A percentile compares a stretch with the other conserved stretches of the same genome.
Evolutionary conservation across 1,140 invertebrate genomes (phyloP).

Genomic region (Drosophila ironensis): DNA sequence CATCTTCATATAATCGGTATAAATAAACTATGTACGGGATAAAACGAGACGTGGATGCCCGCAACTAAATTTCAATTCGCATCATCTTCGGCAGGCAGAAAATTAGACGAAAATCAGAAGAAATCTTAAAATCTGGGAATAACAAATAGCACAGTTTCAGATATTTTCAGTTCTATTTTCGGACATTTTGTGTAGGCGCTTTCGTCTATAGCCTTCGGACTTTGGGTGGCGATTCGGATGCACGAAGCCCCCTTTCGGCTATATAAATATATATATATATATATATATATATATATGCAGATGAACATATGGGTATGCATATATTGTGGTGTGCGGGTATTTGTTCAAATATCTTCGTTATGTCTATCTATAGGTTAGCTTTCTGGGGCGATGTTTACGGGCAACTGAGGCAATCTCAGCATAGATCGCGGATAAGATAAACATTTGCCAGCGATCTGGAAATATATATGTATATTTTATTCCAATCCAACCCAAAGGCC

Average conservation of each 20-base stretch:
- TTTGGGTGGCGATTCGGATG: constrained; percentile 27
- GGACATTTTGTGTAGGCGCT: constrained; percentile 64
- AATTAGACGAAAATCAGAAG: constrained; percentile 19
- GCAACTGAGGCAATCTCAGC: constrained; percentile 30
- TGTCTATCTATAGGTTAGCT: constrained; percentile 44
- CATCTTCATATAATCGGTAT: no score
- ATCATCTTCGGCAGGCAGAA: constrained; percentile 49
- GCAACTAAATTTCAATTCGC: constrained; percentile 71
- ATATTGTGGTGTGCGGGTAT: no score
- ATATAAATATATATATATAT: constrained; percentile 8
- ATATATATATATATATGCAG: constrained; percentile 11
- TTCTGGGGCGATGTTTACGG: constrained; percentile 41
- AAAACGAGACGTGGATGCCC: constrained; percentile 46
- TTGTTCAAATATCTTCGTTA: constrained; percentile 26
- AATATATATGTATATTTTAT: constrained; percentile 27
- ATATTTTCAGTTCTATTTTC: constrained; percentile 64
- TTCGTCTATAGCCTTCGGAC: constrained; percentile 60
- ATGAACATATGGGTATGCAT: no score
- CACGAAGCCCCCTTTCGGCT: constrained; percentile 21
- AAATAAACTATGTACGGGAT: no score
- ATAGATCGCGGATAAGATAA: constrained; percentile 30
- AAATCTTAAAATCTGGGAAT: constrained; percentile 50
- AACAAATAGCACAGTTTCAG: constrained; percentile 75
- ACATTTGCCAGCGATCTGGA: constrained; percentile 7
- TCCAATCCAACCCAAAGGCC: background rate